Conservation (phyloP, 2,113 vertebrate genomes). For the Charadrius vociferus region DNA sequence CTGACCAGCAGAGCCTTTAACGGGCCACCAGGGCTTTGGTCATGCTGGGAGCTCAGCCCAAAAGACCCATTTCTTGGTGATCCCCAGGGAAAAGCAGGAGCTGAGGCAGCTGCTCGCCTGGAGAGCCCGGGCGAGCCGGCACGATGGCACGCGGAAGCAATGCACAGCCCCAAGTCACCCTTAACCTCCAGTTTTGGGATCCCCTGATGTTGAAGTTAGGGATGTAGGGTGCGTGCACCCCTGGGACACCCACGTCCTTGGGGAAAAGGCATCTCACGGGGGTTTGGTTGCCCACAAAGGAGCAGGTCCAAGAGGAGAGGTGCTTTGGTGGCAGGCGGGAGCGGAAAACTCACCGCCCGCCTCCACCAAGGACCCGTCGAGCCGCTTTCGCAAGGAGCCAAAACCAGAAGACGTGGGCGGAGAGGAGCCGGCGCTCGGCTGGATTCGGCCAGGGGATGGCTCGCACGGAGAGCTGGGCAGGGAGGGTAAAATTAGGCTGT, state of each 20-base stretch:
- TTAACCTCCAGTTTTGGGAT: not conserved
- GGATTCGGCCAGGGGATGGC: not conserved
- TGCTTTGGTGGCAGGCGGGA: not conserved
- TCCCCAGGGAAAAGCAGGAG: not conserved
- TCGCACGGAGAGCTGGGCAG: accelerated
- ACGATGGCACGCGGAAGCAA: accelerated
- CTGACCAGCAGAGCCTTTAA: not conserved
- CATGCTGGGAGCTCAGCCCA: not conserved
- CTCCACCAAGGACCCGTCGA: not conserved
- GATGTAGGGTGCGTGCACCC: not conserved
- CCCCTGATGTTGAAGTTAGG: not conserved
- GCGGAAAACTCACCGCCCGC: not conserved
- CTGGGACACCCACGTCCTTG: not conserved
- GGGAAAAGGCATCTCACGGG: not conserved
- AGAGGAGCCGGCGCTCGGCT: not conserved
- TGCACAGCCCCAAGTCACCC: not conserved
- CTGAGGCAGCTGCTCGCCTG: not conserved
- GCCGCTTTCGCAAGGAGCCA: not conserved
- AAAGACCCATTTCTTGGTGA: not conserved
- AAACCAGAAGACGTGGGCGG: not conserved
- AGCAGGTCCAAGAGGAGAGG: not conserved
- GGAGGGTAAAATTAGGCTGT: not conserved
- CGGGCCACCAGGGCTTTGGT: not conserved
- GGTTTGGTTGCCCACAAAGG: not conserved
- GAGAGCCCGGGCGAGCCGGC: not conserved